Conservation (phyloP, 2,113 vertebrate species). For the Marmota monax region DNA sequence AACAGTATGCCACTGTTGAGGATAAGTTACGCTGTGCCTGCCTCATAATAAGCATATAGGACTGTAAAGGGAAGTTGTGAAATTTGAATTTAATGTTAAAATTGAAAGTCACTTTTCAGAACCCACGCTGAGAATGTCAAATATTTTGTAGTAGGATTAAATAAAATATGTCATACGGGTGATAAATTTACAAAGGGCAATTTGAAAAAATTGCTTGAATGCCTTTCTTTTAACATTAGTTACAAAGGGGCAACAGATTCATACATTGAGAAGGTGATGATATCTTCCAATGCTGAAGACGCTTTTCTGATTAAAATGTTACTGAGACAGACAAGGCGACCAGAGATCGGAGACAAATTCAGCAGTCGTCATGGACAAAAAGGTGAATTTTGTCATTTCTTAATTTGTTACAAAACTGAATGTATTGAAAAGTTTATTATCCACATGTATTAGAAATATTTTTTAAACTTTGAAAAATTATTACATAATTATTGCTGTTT, state of each 20-base stretch:
- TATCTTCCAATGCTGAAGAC: slow-evolving; percentile 98
- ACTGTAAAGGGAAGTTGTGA: not conserved
- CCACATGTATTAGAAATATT: not conserved
- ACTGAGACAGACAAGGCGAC: slow-evolving; percentile 97
- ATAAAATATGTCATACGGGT: not conserved
- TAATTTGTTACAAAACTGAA: not conserved
- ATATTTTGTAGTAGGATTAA: not conserved
- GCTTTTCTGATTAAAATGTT: slow-evolving; percentile 99
- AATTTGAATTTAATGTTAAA: slow-evolving; percentile 15
- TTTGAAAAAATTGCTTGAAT: slow-evolving; percentile 37
- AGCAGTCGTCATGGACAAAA: slow-evolving; percentile 99
- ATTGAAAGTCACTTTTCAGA: slow-evolving; percentile 1
- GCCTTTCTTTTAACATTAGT: slow-evolving; percentile 85
- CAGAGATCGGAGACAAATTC: slow-evolving; percentile 99
- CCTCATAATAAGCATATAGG: not conserved
- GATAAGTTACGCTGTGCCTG: not conserved
- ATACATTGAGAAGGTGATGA: slow-evolving; percentile 99
- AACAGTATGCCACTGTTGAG: not conserved
- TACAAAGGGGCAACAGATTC: slow-evolving; percentile 99
- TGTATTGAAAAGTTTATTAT: not conserved
- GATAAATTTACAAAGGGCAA: not conserved
- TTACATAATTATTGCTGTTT: slow-evolving; percentile 3
- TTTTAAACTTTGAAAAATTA: slow-evolving; percentile 12
- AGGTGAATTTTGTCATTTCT: slow-evolving; percentile 87
- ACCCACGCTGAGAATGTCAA: not conserved